phyloP scores from a whole-genome alignment of 2,113 vertebrate species.

The Oxyruncus cristatus region DNA sequence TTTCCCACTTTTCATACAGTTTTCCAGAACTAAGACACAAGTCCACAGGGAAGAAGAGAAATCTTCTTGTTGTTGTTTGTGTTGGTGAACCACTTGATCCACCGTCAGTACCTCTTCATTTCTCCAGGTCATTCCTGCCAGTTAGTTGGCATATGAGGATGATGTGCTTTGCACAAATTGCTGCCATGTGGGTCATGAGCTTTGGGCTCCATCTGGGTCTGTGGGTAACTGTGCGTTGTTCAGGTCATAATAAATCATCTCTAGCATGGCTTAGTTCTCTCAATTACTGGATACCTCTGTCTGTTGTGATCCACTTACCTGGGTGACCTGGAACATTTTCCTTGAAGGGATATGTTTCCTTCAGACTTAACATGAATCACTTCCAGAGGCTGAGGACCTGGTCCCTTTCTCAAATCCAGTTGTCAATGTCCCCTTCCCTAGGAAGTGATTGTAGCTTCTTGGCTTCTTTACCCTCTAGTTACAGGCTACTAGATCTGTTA shows the following conservation, averaged over 20 bases:
- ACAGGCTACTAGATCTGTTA: neutral
- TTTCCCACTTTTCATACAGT: neutral
- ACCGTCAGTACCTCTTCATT: neutral
- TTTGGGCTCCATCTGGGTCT: neutral
- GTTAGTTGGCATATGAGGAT: neutral
- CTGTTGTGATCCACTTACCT: neutral
- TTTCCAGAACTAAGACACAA: neutral
- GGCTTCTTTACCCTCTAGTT: neutral
- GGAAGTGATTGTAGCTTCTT: neutral
- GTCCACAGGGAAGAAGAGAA: neutral
- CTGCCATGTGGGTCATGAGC: fast-evolving
- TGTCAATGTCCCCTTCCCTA: neutral
- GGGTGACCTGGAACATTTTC: neutral
- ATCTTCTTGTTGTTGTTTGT: neutral
- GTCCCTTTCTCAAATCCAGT: neutral
- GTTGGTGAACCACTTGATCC: neutral
- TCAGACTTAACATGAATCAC: neutral
- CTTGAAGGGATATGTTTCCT: neutral
- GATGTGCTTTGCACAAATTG: neutral
- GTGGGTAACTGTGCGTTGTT: neutral
- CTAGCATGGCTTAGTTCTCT: neutral
- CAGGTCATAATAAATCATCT: neutral
- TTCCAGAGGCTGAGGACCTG: neutral
- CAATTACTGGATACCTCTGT: neutral
- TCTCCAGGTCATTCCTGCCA: neutral